Conservation (phyloP, 2,113 vertebrate species). For the Podarcis muralis region DNA sequence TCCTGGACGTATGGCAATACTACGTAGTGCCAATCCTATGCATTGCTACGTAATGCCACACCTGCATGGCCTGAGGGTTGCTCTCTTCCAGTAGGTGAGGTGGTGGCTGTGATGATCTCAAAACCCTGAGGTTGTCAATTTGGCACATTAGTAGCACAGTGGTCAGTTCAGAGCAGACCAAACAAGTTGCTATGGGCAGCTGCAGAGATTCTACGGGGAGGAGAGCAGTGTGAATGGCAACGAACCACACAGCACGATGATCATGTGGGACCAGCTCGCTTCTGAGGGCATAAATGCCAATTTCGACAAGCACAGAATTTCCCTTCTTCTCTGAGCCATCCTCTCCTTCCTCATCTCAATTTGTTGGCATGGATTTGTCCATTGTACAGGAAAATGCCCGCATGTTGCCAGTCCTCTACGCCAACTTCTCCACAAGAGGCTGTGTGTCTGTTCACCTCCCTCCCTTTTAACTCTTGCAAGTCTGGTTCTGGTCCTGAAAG, state of each 20-base stretch:
- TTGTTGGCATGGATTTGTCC: not conserved
- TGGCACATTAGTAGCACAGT: not conserved
- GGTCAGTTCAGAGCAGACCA: too few species aligned
- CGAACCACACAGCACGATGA: not conserved
- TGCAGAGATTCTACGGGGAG: not conserved
- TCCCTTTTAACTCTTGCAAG: conserved; percentile 36
- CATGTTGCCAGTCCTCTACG: not conserved
- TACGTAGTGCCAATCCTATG: too few species aligned
- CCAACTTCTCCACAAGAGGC: not conserved
- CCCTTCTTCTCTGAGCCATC: not conserved
- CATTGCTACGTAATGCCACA: not conserved
- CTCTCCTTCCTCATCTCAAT: accelerated
- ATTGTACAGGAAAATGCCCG: not conserved
- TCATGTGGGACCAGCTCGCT: not conserved
- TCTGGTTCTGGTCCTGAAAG: conserved; percentile 55
- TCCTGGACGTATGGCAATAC: too few species aligned
- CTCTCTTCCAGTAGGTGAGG: not conserved
- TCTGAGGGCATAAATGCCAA: not conserved
- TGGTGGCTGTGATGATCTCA: not conserved
- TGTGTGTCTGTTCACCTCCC: too few species aligned
- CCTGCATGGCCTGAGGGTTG: not conserved
- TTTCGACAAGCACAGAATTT: not conserved
- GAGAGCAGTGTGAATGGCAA: not conserved
- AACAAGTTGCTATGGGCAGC: not conserved
- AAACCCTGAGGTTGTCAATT: not conserved